A percentile compares a stretch with the other conserved stretches of the same genome.
Conservation (phyloP, 2,797 vertebrate genomes). For the Cottoperca gobio region DNA sequence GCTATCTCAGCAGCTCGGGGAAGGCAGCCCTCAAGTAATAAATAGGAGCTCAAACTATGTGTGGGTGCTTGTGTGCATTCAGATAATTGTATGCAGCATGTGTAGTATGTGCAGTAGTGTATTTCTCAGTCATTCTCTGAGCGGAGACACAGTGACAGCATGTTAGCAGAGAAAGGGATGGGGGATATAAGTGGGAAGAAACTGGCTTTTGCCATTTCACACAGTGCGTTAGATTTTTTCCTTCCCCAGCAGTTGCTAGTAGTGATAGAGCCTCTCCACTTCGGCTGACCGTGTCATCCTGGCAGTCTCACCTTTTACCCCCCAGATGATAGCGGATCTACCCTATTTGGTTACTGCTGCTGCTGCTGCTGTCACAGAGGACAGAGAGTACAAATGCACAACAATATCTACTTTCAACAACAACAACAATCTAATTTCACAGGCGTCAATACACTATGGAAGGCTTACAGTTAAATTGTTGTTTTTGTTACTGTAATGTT, state of each 20-base stretch:
- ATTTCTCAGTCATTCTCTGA: slow-evolving; percentile 42
- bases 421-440: neutral
- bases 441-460: neutral
- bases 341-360: slow-evolving; percentile 33
- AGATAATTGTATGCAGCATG: slow-evolving; percentile 11
- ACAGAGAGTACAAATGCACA: neutral
- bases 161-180: neutral
- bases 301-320: slow-evolving; percentile 7
- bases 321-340: slow-evolving; percentile 9
- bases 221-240: neutral
- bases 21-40: slow-evolving; percentile 53
- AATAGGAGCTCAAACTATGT: slow-evolving; percentile 45
- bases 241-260: neutral
- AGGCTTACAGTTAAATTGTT: neutral
- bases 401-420: too few species aligned
- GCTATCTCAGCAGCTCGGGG: slow-evolving; percentile 54
- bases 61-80: slow-evolving; percentile 27
- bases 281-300: slow-evolving; percentile 9
- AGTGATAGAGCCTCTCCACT: neutral
- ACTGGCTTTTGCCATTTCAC: neutral
- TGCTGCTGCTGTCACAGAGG: slow-evolving; percentile 14
- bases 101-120: slow-evolving; percentile 5
- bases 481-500: neutral
- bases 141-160: neutral
- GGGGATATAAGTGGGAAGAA: neutral